Percentiles rank a stretch among this genome's conserved stretches.
These are phyloP conservation scores for Xyrichtys novacula DNA, from an alignment of 2,797 vertebrate species.

Conservation along the genomic window DNA sequence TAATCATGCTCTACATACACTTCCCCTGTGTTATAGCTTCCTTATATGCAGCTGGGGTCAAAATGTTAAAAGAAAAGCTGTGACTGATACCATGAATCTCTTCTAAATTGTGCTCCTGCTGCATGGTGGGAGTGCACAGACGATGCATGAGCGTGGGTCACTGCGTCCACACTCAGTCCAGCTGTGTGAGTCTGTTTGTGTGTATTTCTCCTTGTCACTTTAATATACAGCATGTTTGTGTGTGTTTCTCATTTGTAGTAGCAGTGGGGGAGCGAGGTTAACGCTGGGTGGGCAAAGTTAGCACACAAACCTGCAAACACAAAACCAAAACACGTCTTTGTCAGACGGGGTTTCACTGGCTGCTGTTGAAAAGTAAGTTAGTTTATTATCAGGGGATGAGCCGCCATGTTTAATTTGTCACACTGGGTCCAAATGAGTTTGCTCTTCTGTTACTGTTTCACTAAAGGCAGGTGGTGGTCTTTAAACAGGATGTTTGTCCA, in stretches of 20 bases:
- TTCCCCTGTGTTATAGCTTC: too few species aligned
- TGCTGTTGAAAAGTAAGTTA: conserved; percentile 59
- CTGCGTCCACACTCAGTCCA: conserved; percentile 13
- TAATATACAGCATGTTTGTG: conserved; percentile 6
- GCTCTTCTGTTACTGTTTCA: conserved; percentile 72
- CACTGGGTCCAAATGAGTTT: conserved; percentile 66
- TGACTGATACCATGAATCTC: conserved; percentile 42
- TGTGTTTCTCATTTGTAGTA: conserved; percentile 12
- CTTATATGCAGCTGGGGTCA: conserved; percentile 39
- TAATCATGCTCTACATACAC: not conserved
- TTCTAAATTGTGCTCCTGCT: conserved; percentile 18
- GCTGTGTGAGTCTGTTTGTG: not conserved
- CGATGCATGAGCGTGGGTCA: conserved; percentile 25
- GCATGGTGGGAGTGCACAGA: not conserved
- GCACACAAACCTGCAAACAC: not conserved
- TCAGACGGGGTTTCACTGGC: conserved; percentile 38
- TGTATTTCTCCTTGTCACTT: not conserved
- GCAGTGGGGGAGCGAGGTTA: not conserved
- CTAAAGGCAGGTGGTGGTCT: conserved; percentile 76
- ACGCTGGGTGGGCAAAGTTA: conserved; percentile 6
- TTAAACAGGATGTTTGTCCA: conserved; percentile 80
- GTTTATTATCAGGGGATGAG: conserved; percentile 45
- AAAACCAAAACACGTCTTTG: conserved; percentile 9
- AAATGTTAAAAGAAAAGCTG: conserved; percentile 44
- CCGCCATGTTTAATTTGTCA: conserved; percentile 59